Evolutionary conservation across 2,113 vertebrate species (phyloP), one percentile per base, ranked within the genome.

Genomic region (Triplophysa tibetana): DNA sequence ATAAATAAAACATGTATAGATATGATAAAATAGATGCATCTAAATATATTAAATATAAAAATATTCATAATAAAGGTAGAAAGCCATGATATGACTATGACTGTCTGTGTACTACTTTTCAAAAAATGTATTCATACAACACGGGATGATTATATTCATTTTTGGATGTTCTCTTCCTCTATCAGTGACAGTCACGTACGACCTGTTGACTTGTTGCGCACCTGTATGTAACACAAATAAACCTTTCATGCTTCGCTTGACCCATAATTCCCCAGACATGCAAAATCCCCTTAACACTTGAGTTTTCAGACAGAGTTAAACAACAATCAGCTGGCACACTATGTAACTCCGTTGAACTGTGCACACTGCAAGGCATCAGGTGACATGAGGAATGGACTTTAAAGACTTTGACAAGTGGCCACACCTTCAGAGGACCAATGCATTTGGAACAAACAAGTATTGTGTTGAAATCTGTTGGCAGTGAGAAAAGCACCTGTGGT

Each of bases 401-500:
- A 45, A 45, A 45, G 43, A 12, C 43, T 60, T 68, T 48, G 14
- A 48, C 38, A 48, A 48, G 2, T 10, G 48, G 66, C 66, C 48
- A 16, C 14, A 50, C 43, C 43, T 69, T 10, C 48, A 69, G 23
- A 48, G 23, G 43, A 26, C 7, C 66, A 0, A 23, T 69, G 21
- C 8, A 68, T 24, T 14, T 50, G 48, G 43, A 1, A 50, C 8
- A 68, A 68, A 68, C 12, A 68, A 24, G 43, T 50, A 50, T 11
- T 70, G 26, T 45, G 48, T 9, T 5, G 24, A 74, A 74, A 61
- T 33, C 52, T 41, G 8, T 12, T 2, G 9, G 14, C 41, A 33
- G 43, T 45, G n/a, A 16, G 0, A 67, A 67, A 79, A 0, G 24
- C 91, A 95, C 95, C 95, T 96, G 95, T 52, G 94, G 92, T 73